Evolutionary conservation across 2,888 invertebrate genomes (phyloP).

Genomic region (Orchesellides sinensis): DNA sequence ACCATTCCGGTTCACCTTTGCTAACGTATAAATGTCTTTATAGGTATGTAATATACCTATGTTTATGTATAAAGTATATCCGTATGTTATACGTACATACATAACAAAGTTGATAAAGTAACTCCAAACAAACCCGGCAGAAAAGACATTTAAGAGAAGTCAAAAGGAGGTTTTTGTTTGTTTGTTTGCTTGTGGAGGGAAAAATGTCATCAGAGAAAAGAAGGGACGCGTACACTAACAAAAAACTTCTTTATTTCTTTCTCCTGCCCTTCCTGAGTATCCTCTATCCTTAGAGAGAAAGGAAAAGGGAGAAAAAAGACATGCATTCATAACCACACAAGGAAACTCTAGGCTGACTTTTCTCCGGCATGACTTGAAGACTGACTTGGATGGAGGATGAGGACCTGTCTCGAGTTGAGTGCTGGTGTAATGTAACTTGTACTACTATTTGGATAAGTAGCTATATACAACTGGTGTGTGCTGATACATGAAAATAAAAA

Average conservation of each 20-base stretch:
- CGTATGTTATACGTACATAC: too few relatives aligned
- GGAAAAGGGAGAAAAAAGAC: background rate
- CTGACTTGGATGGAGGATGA: background rate
- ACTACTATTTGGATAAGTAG: background rate
- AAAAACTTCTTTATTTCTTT: background rate
- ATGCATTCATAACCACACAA: slow-evolving; percentile 2
- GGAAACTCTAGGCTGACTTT: too few relatives aligned
- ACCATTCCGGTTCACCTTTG: too few relatives aligned
- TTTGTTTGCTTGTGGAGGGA: background rate
- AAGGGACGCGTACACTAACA: background rate
- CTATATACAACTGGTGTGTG: too few relatives aligned
- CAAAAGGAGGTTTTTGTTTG: slow-evolving; percentile 1
- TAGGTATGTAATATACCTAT: too few relatives aligned
- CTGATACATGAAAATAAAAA: background rate
- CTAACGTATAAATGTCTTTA: too few relatives aligned
- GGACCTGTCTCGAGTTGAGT: background rate
- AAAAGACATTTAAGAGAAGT: background rate
- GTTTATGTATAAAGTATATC: too few relatives aligned
- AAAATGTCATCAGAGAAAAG: slow-evolving; percentile 6
- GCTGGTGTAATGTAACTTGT: background rate
- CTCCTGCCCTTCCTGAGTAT: background rate
- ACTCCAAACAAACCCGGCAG: background rate
- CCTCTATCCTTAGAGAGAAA: background rate
- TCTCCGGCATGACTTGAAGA: background rate
- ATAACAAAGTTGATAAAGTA: too few relatives aligned